phyloP scores from a whole-genome alignment of 2,888 invertebrate genomes.

The Thelaira solivaga region DNA sequence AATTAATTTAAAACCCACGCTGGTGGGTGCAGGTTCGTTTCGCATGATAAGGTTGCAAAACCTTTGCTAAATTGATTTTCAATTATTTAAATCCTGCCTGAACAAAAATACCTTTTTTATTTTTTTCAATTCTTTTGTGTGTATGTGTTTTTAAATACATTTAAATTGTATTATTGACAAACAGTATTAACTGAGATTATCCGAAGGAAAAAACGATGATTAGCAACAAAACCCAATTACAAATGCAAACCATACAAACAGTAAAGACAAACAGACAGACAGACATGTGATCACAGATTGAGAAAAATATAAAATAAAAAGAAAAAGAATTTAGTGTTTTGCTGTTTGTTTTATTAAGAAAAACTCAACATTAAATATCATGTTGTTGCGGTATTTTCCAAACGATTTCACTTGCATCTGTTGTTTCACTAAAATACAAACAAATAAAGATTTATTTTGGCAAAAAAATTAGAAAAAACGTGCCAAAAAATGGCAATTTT shows the following conservation, averaged over 20 bases:
- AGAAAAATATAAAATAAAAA: constrained; percentile 40
- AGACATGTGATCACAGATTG: constrained; percentile 45
- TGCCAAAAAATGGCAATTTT: not conserved
- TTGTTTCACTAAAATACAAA: not conserved
- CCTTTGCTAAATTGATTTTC: constrained; percentile 27
- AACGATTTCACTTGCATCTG: constrained; percentile 56
- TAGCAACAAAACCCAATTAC: constrained; percentile 75
- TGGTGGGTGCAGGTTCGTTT: too few species aligned
- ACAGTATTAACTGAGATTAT: constrained; percentile 74
- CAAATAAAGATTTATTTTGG: too few species aligned
- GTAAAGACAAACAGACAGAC: not conserved
- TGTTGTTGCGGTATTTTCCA: constrained; percentile 62
- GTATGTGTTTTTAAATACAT: constrained; percentile 55
- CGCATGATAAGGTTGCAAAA: too few species aligned
- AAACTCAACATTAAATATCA: constrained; percentile 29
- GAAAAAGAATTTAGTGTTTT: too few species aligned
- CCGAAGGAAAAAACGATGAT: constrained; percentile 74
- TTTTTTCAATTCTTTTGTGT: not conserved
- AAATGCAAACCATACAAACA: constrained; percentile 46
- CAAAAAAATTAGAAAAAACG: too few species aligned
- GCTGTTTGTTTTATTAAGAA: too few species aligned
- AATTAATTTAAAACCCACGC: too few species aligned
- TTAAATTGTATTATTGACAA: constrained; percentile 71
- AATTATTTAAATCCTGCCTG: not conserved
- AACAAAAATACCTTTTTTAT: not conserved